phyloP scores from a whole-genome alignment of 2,888 invertebrate species.

The Cephonodes hylas region DNA sequence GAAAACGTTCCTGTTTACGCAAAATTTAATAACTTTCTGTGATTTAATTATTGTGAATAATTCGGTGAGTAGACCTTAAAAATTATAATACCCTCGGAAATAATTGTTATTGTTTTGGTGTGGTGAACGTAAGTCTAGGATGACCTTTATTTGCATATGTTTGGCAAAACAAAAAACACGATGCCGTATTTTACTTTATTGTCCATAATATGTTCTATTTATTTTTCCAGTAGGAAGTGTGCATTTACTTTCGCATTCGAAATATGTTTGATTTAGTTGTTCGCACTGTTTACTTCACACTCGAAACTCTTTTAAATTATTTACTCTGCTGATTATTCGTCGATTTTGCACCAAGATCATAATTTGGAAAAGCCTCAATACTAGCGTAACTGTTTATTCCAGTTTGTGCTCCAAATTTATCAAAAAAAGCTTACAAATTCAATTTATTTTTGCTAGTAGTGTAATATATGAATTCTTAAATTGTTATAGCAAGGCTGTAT shows the following conservation, averaged over 20 bases:
- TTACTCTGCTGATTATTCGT: neutral
- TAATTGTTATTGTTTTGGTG: neutral
- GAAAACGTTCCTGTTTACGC: conserved; percentile 5
- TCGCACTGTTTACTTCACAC: neutral
- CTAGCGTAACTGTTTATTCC: neutral
- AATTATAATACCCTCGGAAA: neutral
- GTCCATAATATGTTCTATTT: neutral
- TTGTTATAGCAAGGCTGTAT: no score
- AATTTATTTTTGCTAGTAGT: no score
- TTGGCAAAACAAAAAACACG: neutral
- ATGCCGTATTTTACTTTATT: neutral
- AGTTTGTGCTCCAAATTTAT: no score
- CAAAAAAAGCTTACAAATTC: no score
- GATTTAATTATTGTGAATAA: neutral
- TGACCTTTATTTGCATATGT: neutral
- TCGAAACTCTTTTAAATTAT: neutral
- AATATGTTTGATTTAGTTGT: neutral
- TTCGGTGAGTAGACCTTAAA: neutral
- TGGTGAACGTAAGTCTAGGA: neutral
- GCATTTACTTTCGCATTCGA: neutral
- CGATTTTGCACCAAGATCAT: neutral
- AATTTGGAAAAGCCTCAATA: neutral
- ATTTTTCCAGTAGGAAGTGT: neutral
- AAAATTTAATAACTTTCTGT: neutral
- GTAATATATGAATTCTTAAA: no score